A percentile compares a stretch with the other conserved stretches of the same genome.
These are phyloP conservation scores for Melipona bicolor DNA, from an alignment of 2,888 invertebrate species.

Conservation along the genomic window DNA sequence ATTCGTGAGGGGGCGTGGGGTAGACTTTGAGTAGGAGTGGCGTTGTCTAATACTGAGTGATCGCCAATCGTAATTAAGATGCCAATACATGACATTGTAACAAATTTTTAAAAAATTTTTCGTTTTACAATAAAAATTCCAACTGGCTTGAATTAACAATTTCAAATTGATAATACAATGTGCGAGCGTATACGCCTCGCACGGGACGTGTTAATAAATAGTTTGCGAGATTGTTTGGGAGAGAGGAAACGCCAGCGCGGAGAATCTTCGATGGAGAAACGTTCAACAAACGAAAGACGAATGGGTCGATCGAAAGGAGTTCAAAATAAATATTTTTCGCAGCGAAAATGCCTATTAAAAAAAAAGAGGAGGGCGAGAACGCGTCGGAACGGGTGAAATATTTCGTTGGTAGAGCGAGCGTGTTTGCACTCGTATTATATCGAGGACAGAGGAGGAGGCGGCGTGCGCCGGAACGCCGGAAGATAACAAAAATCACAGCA, in stretches of 20 bases:
- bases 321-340: slow-evolving; percentile 15
- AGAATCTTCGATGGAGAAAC: neutral
- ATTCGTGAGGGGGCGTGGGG: too few relatives aligned
- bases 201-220: neutral
- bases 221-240: neutral
- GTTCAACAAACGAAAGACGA: neutral
- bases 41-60: too few relatives aligned
- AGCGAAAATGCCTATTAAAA: too few relatives aligned
- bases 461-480: neutral
- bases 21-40: too few relatives aligned
- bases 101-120: too few relatives aligned
- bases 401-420: neutral
- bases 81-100: too few relatives aligned
- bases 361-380: too few relatives aligned
- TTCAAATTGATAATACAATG: too few relatives aligned
- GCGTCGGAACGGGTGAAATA: slow-evolving; percentile 19
- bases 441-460: slow-evolving; percentile 14
- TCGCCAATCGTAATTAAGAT: too few relatives aligned
- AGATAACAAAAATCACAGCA: slow-evolving; percentile 62
- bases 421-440: slow-evolving; percentile 7
- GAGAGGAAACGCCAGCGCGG: neutral
- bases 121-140: too few relatives aligned
- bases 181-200: too few relatives aligned
- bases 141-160: too few relatives aligned
- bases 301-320: neutral